Evolutionary conservation across 2,113 vertebrate species (phyloP).

Genomic region (Chunga burmeisteri): DNA sequence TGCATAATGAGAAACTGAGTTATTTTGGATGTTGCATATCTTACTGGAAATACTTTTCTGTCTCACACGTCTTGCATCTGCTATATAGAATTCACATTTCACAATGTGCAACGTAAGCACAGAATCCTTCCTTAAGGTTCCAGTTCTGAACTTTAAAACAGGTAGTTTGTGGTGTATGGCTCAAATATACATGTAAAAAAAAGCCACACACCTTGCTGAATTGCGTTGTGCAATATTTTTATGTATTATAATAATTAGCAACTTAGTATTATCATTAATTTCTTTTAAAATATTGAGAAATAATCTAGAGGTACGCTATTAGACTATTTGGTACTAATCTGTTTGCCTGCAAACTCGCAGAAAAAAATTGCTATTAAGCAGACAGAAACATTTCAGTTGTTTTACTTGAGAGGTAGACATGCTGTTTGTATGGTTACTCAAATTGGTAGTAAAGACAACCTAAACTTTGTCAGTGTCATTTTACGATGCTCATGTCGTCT

Average conservation of each 20-base stretch:
- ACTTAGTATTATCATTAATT: constrained; percentile 46
- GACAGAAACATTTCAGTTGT: not conserved
- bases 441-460: not conserved
- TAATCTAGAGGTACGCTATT: constrained; percentile 3
- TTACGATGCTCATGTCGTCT: not conserved
- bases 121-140: constrained; percentile 29
- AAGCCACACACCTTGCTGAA: constrained; percentile 2
- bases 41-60: not conserved
- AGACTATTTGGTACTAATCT: not conserved
- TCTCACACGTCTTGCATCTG: constrained; percentile 18
- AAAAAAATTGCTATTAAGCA: not conserved
- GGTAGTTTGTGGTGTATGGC: constrained; percentile 44
- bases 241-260: constrained; percentile 56
- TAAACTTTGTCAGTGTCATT: not conserved
- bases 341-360: not conserved
- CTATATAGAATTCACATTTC: constrained; percentile 3
- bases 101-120: not conserved
- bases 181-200: constrained; percentile 19
- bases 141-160: constrained; percentile 22
- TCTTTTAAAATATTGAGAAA: constrained; percentile 12
- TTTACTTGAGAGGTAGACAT: not conserved
- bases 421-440: not conserved
- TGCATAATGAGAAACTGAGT: constrained; percentile 26
- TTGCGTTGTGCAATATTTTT: constrained; percentile 70
- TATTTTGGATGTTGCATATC: constrained; percentile 29